phyloP scores from a whole-genome alignment of 2,113 vertebrate species.

The Anarrhichthys ocellatus region DNA sequence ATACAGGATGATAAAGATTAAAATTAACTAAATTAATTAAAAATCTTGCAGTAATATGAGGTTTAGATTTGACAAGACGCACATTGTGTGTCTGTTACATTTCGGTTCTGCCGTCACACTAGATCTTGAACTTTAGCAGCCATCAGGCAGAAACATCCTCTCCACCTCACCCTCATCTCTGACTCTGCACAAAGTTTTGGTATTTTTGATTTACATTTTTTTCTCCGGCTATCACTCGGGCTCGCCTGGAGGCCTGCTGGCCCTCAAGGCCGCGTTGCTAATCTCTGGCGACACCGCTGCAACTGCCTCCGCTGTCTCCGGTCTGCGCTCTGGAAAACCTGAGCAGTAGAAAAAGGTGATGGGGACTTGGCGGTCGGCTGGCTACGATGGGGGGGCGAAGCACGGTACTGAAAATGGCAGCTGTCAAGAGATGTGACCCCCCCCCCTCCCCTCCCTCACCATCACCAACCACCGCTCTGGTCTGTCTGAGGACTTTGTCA shows the following conservation, averaged over 20 bases:
- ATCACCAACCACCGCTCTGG: background rate
- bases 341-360: conserved; percentile 54
- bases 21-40: background rate
- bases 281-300: conserved; percentile 55
- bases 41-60: background rate
- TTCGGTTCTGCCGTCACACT: background rate
- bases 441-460: background rate
- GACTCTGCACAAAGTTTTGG: conserved; percentile 25
- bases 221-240: conserved; percentile 20
- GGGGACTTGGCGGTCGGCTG: too few species aligned
- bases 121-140: background rate
- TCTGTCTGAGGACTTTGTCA: conserved; percentile 79
- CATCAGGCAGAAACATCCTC: conserved; percentile 25
- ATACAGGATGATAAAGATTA: background rate
- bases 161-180: conserved; percentile 15
- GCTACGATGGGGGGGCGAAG: conserved; percentile 39
- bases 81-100: background rate
- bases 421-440: conserved; percentile 81
- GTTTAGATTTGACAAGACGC: background rate
- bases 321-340: conserved; percentile 52
- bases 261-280: conserved; percentile 45
- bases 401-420: conserved; percentile 80
- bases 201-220: conserved; percentile 21
- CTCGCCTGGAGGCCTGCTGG: conserved; percentile 11
- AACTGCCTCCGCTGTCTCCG: conserved; percentile 42